phyloP scores from a whole-genome alignment of 2,888 invertebrate species.

The Clusia tigrina region DNA sequence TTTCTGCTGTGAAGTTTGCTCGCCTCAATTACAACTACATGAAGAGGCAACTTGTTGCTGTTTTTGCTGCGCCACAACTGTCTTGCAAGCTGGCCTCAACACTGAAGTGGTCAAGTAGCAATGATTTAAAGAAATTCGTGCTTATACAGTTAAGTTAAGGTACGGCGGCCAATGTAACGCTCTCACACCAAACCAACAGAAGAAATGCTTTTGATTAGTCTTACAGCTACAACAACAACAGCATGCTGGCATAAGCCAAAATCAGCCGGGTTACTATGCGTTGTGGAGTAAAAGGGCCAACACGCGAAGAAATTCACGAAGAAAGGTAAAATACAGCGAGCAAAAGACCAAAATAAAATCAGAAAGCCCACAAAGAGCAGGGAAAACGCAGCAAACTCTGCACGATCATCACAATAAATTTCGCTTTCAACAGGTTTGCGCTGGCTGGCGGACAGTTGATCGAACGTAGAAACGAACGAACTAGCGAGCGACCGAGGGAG shows the following conservation, averaged over 20 bases:
- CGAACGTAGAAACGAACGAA: slow-evolving; percentile 3
- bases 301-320: slow-evolving; percentile 16
- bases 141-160: slow-evolving; percentile 50
- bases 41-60: slow-evolving; percentile 15
- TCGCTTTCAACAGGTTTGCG: slow-evolving; percentile 64
- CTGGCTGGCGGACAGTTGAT: slow-evolving; percentile 21
- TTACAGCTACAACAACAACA: neutral
- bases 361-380: slow-evolving; percentile 24
- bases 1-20: neutral
- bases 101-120: slow-evolving; percentile 16
- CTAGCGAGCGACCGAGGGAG: slow-evolving; percentile 9
- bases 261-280: neutral
- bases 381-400: slow-evolving; percentile 34
- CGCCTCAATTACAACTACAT: neutral
- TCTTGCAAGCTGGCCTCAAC: neutral
- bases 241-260: slow-evolving; percentile 13
- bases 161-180: slow-evolving; percentile 14
- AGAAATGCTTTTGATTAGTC: neutral
- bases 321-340: slow-evolving; percentile 30
- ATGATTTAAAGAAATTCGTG: slow-evolving; percentile 34
- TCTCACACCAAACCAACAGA: neutral
- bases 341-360: slow-evolving; percentile 26
- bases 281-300: slow-evolving; percentile 1
- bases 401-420: slow-evolving; percentile 46
- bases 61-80: neutral